Evolutionary conservation across 1,140 invertebrate species (phyloP), one percentile per base, ranked within the genome.

Genomic region (Eumeta japonica): DNA sequence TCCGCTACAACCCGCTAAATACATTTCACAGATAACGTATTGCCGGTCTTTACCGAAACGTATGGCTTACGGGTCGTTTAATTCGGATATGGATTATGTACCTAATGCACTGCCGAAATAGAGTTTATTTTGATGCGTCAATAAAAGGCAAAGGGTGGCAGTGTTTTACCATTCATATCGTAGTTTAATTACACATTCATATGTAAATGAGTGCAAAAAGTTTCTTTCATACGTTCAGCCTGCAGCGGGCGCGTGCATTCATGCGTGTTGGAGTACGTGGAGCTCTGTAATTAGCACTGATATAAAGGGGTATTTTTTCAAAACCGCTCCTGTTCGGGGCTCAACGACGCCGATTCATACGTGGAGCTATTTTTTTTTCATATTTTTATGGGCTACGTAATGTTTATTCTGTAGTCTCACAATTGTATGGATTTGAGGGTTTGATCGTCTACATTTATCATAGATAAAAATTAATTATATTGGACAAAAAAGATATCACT

Each of bases 111-210:
- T 24, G 5, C n/a, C 20, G 5, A 24, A 24, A 7, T 7, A 24
- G 20, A 24, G n/a, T 24, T 24, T 5, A 7, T 7, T 24, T 24
- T n/a, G 20, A 24, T 24, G 5, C 5, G n/a, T 5, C n/a, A 24
- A 24, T 28, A 13, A 34, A 43, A 30, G 37, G 35, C n/a, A 43
- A 41, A 46, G 52, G 47, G 42, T 44, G 45, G 39, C 20, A 43
- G 41, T 53, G 44, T 56, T 57, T 58, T 57, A 48, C 43, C 53
- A 59, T 59, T 59, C 56, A 59, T 56, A 47, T 41, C 51, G 48
- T 55, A 56, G 50, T 66, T 65, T 71, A 71, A 71, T 71, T 71
- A 74, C 63, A 70, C 60, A 71, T 74, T 74, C 64, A 67, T 70
- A 74, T 71, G 70, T 58, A 71, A 71, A 74, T 74, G 45, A 58